Percentiles rank a stretch among this genome's conserved stretches.
phyloP scores from a whole-genome alignment of 2,888 invertebrate species.

The Cryptocephalus primarius region DNA sequence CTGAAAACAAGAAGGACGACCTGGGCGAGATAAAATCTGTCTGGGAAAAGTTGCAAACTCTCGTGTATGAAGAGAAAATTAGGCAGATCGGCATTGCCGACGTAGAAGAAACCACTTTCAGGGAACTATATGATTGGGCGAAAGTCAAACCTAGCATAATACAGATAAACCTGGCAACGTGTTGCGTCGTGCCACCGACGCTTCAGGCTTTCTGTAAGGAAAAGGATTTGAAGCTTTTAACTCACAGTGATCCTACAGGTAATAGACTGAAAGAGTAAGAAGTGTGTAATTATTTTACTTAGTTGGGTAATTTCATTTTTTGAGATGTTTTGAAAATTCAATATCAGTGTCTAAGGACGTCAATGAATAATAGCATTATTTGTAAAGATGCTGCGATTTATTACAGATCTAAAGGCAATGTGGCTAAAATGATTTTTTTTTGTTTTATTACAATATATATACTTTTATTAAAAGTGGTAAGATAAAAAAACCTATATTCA shows the following conservation, averaged over 20 bases:
- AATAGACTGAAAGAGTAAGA: slow-evolving; percentile 16
- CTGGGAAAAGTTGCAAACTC: slow-evolving; percentile 69
- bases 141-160: slow-evolving; percentile 75
- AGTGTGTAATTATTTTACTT: slow-evolving; percentile 6
- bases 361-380: not conserved
- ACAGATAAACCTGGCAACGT: slow-evolving; percentile 85
- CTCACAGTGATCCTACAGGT: slow-evolving; percentile 92
- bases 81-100: slow-evolving; percentile 78
- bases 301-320: not conserved
- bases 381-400: too few relatives aligned
- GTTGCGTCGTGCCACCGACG: slow-evolving; percentile 88
- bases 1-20: slow-evolving; percentile 22
- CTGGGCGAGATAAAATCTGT: slow-evolving; percentile 59
- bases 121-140: slow-evolving; percentile 65
- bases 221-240: slow-evolving; percentile 84
- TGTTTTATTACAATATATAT: too few relatives aligned
- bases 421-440: too few relatives aligned
- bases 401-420: too few relatives aligned
- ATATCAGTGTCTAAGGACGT: not conserved
- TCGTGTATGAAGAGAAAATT: slow-evolving; percentile 52
- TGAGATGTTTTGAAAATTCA: not conserved
- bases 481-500: too few relatives aligned
- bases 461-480: too few relatives aligned
- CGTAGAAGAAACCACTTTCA: slow-evolving; percentile 71
- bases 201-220: slow-evolving; percentile 83